phyloP scores from a whole-genome alignment of 2,888 invertebrate species.

The Latrodectus elegans region DNA sequence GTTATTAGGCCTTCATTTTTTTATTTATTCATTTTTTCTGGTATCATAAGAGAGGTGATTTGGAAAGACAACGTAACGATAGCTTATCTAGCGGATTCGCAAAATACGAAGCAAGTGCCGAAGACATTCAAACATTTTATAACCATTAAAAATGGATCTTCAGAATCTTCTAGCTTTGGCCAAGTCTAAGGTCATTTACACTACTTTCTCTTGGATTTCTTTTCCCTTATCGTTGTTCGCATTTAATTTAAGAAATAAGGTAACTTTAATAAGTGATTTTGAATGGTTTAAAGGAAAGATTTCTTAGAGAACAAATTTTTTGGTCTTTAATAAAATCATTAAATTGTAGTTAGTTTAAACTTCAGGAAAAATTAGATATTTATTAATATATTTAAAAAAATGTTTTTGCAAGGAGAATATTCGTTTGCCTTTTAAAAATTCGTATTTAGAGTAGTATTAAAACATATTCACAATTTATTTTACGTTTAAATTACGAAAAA shows the following conservation, averaged over 20 bases:
- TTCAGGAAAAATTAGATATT: no score
- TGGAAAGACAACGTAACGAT: background rate
- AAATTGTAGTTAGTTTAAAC: no score
- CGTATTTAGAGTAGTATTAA: no score
- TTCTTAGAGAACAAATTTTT: no score
- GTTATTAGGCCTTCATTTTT: slow-evolving; percentile 21
- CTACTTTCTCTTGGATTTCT: background rate
- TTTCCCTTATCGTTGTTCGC: background rate
- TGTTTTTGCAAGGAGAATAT: no score
- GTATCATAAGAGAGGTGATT: slow-evolving; percentile 20
- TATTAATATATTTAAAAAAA: no score
- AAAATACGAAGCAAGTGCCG: background rate
- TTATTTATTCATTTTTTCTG: slow-evolving; percentile 17
- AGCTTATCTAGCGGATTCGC: background rate
- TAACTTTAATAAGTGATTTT: background rate
- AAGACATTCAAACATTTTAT: slow-evolving; percentile 30
- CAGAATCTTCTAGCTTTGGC: background rate
- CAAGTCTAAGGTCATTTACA: slow-evolving; percentile 7
- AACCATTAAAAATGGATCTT: slow-evolving; percentile 20
- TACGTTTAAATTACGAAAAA: no score
- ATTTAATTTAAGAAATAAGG: background rate
- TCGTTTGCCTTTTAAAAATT: no score
- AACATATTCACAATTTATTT: no score
- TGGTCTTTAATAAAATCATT: no score
- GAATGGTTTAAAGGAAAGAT: background rate